Evolutionary conservation across 2,113 vertebrate species (phyloP), one percentile per base, ranked within the genome.

Genomic region (Bostrychus sinensis): DNA sequence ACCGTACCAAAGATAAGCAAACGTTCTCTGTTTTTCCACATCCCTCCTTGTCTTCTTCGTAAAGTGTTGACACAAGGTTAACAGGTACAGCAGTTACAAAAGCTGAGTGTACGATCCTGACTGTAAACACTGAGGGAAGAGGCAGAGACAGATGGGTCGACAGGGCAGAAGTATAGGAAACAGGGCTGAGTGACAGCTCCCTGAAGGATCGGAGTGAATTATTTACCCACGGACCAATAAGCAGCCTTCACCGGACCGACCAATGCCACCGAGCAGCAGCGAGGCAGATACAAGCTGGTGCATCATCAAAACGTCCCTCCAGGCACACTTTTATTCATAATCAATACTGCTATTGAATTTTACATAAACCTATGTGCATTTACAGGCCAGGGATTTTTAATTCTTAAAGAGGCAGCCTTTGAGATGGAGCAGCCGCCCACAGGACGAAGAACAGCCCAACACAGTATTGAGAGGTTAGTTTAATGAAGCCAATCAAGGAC

Each of bases 151-250:
- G 68, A 70, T 60, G 5, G 25, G 55, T 66, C 62, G 68, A 75
- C 71, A 62, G 68, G n/a, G 59, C 13, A 66, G 61, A 28, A 59
- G 54, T 61, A n/a, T n/a, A 69, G 63, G 63, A 81, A 74, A 66
- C 34, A 54, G 62, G 53, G 23, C 50, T 86, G 85, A 87, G 80
- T 83, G 83, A 82, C 85, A 83, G 81, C 63, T 84, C 83, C 87
- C 83, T 71, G 54, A 73, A 86, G 85, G 80, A 39, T 63, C 53
- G 56, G 12, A 41, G 79, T 84, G 68, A 87, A 89, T 84, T 66
- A 89, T 86, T 86, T 82, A 86, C 61, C 69, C 75, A 83, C 36
- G 38, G 70, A 66, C 53, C 8, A 48, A 48, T 14, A 22, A 11
- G 20, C 45, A 16, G 9, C 12, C 12, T 25, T 12, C 45, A 25